Conservation (phyloP, 2,888 invertebrate genomes). For the Ichneumon xanthorius region DNA sequence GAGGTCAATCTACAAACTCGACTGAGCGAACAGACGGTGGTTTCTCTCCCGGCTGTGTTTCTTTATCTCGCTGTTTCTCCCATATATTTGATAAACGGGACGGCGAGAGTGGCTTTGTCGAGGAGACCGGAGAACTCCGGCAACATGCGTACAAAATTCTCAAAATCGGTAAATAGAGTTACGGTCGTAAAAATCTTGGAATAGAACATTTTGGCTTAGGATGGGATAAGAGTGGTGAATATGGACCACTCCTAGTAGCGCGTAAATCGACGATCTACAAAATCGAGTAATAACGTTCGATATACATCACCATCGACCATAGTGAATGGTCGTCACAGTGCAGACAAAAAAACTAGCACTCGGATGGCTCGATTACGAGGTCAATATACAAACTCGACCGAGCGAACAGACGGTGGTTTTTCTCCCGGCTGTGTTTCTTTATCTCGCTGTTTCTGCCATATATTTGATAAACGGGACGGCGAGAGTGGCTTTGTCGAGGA, state of each 20-base stretch:
- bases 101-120: background rate
- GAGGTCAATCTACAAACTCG: slow-evolving; percentile 52
- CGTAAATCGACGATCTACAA: too few relatives aligned
- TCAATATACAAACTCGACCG: slow-evolving; percentile 60
- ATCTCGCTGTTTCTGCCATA: background rate
- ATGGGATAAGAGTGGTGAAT: background rate
- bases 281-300: background rate
- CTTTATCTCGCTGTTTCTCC: background rate
- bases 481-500: background rate
- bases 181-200: too few relatives aligned
- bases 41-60: slow-evolving; percentile 42
- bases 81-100: background rate
- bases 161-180: background rate
- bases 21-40: slow-evolving; percentile 65
- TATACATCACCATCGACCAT: too few relatives aligned
- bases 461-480: background rate
- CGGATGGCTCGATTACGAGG: background rate
- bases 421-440: slow-evolving; percentile 22
- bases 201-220: too few relatives aligned
- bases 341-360: too few relatives aligned
- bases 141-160: too few relatives aligned
- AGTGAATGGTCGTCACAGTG: too few relatives aligned
- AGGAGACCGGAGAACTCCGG: too few relatives aligned
- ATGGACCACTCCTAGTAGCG: too few relatives aligned
- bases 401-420: slow-evolving; percentile 64